Evolutionary conservation across 2,888 invertebrate species (phyloP).

Genomic region (Glaucopsyche alexis): DNA sequence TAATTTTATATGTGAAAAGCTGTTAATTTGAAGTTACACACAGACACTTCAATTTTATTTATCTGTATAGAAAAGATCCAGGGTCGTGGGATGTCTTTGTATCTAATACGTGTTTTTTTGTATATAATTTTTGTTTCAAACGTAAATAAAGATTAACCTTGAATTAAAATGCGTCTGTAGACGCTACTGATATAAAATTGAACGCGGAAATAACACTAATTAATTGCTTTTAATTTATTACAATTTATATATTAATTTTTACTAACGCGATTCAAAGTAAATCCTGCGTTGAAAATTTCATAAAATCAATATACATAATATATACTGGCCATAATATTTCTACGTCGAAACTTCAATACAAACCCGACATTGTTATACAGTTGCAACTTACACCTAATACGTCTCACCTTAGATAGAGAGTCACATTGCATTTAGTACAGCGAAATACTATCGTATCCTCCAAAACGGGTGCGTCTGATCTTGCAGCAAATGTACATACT

Average conservation of each 20-base stretch:
- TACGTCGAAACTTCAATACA: neutral
- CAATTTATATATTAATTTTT: slow-evolving; percentile 6
- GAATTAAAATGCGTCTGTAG: slow-evolving; percentile 8
- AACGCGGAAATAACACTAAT: neutral
- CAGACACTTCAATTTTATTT: too few relatives aligned
- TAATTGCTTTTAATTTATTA: slow-evolving; percentile 17
- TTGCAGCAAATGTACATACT: too few relatives aligned
- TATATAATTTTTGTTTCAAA: neutral
- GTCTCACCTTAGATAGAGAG: neutral
- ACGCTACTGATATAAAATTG: slow-evolving; percentile 6
- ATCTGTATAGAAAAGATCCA: too few relatives aligned
- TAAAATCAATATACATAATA: neutral
- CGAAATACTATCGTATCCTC: neutral
- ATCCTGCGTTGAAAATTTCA: neutral
- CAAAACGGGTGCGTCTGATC: neutral
- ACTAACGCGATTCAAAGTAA: neutral
- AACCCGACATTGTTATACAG: neutral
- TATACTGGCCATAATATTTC: neutral
- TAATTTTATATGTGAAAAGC: too few relatives aligned
- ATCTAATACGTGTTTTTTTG: neutral
- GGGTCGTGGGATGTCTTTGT: neutral
- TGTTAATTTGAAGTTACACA: too few relatives aligned
- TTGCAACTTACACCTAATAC: neutral
- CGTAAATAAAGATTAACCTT: neutral
- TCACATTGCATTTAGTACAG: neutral